Percentiles rank a stretch among this genome's conserved stretches.
Conservation (phyloP, 2,113 vertebrate species). For the Chaetodon trifascialis region DNA sequence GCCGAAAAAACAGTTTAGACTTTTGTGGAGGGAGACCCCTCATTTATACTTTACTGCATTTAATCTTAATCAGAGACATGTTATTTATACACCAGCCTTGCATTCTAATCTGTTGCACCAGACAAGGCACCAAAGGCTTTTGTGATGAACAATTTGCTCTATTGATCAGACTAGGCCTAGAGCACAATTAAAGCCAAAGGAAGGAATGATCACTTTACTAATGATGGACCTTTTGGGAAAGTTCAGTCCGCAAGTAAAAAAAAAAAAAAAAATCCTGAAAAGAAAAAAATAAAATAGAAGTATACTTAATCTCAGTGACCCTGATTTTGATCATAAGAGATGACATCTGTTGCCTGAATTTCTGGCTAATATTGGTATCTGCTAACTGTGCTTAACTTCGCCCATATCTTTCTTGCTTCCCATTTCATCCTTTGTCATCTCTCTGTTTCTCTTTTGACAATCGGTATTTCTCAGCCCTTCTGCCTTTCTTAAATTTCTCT, state of each 20-base stretch:
- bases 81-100: not conserved
- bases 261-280: too few relatives aligned
- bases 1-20: constrained; percentile 24
- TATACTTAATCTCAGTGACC: not conserved
- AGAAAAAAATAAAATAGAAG: not conserved
- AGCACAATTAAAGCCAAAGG: constrained; percentile 44
- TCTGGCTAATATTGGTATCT: not conserved
- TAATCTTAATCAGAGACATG: constrained; percentile 44
- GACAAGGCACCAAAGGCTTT: constrained; percentile 27
- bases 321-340: not conserved
- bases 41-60: constrained; percentile 32
- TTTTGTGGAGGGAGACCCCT: constrained; percentile 6
- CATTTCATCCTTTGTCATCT: constrained; percentile 7
- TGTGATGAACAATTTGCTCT: constrained; percentile 51
- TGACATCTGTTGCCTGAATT: not conserved
- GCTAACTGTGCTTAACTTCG: not conserved
- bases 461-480: constrained; percentile 16
- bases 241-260: not conserved
- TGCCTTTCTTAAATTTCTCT: not conserved
- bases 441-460: not conserved
- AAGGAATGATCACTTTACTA: constrained; percentile 40
- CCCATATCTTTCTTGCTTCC: not conserved
- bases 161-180: constrained; percentile 43
- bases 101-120: constrained; percentile 44
- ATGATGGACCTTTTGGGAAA: constrained; percentile 2